Percentiles rank a stretch among this genome's conserved stretches.
Evolutionary conservation across 2,888 invertebrate species (phyloP).

Genomic region (Silvanus unidentatus): DNA sequence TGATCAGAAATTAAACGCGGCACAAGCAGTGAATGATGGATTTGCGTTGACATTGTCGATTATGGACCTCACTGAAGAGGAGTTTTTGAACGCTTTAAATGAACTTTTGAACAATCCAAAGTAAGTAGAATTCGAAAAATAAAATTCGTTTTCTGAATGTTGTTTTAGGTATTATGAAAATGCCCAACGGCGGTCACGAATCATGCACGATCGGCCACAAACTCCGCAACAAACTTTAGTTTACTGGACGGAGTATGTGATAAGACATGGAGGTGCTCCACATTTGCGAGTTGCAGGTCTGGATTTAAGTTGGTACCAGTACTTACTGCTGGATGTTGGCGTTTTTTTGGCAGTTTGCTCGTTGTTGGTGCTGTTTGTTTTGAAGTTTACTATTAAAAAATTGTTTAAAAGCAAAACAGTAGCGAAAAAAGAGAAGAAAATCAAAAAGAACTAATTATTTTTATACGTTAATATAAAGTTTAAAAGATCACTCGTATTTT

Average conservation of each 20-base stretch:
- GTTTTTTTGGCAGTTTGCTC: no score
- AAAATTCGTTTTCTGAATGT: no score
- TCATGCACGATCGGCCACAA: constrained; percentile 5
- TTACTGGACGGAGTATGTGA: constrained; percentile 7
- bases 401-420: no score
- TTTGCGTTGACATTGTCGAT: constrained; percentile 42
- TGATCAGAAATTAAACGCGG: constrained; percentile 50
- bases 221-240: constrained; percentile 5
- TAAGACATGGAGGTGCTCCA: constrained; percentile 7
- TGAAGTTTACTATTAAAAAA: no score
- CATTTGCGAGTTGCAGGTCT: constrained; percentile 7
- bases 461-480: no score
- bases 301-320: constrained; percentile 7
- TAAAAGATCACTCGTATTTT: no score
- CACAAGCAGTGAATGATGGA: constrained; percentile 42
- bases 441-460: no score
- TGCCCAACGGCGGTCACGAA: constrained; percentile 2
- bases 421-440: no score
- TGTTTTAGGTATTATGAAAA: constrained; percentile 13
- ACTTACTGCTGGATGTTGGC: constrained; percentile 4
- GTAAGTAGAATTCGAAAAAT: constrained; percentile 21
- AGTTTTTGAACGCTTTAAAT: constrained; percentile 29
- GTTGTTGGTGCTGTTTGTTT: no score
- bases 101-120: constrained; percentile 31
- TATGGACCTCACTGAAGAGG: constrained; percentile 33